These are phyloP conservation scores for Gortyna flavago DNA, from an alignment of 2,888 invertebrate genomes.

Conservation along the genomic window DNA sequence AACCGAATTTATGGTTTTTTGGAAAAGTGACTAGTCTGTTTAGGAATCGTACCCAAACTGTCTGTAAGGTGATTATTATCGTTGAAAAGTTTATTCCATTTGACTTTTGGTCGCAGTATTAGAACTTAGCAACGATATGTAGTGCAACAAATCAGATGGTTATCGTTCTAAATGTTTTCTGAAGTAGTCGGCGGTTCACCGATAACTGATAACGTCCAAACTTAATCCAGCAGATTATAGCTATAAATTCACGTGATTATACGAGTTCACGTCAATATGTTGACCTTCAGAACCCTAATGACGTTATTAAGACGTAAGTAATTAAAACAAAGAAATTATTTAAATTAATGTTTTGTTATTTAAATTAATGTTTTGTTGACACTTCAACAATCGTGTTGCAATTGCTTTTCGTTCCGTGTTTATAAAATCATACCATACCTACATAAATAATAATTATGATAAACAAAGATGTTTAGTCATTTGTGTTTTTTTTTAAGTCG, in stretches of 20 bases:
- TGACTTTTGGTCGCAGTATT: not conserved
- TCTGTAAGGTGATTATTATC: not conserved
- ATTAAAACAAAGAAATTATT: conserved; percentile 26
- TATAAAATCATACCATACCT: not conserved
- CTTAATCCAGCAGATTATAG: conserved; percentile 45
- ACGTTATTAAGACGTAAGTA: conserved; percentile 22
- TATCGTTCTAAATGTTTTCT: conserved; percentile 25
- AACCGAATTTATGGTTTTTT: not conserved
- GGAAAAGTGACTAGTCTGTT: not conserved
- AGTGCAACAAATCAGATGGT: conserved; percentile 14
- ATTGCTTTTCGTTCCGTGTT: conserved; percentile 14
- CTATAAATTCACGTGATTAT: conserved; percentile 27
- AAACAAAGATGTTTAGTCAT: not conserved
- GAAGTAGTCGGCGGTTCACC: conserved; percentile 25
- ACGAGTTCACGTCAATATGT: conserved; percentile 12
- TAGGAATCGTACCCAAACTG: not conserved
- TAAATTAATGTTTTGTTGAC: no score
- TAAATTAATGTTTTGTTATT: not conserved
- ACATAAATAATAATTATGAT: not conserved
- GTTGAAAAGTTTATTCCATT: not conserved
- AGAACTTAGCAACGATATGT: conserved; percentile 4
- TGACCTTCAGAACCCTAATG: conserved; percentile 41
- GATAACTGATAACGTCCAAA: conserved; percentile 42
- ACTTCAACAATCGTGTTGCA: conserved; percentile 2
- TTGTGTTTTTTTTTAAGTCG: not conserved